A percentile compares a stretch with the other conserved stretches of the same genome.
Conservation (phyloP, 2,888 invertebrate species). For the Phasia obesa region DNA sequence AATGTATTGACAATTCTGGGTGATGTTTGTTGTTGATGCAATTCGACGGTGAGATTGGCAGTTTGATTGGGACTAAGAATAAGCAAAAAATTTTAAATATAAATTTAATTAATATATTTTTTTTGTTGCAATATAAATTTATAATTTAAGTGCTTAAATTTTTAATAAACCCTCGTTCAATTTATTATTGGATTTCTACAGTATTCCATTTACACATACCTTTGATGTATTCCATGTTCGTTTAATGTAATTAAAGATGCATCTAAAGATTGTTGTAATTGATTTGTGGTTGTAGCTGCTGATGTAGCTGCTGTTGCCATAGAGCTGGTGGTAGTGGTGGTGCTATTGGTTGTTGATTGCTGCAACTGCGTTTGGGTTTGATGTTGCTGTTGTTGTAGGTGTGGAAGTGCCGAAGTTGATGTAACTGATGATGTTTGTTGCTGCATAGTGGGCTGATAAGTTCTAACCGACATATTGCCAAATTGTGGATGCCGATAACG, state of each 20-base stretch:
- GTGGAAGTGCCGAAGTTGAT: slow-evolving; percentile 8
- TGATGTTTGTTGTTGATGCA: slow-evolving; percentile 52
- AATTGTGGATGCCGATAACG: slow-evolving; percentile 81
- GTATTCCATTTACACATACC: slow-evolving; percentile 45
- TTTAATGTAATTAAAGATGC: slow-evolving; percentile 59
- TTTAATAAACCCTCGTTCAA: background rate
- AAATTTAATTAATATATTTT: background rate
- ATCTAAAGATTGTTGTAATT: slow-evolving; percentile 61
- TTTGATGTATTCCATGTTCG: slow-evolving; percentile 64
- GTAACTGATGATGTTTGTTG: slow-evolving; percentile 29
- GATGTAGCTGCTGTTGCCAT: slow-evolving; percentile 34
- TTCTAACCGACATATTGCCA: slow-evolving; percentile 80
- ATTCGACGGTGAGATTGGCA: slow-evolving; percentile 65
- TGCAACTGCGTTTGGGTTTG: slow-evolving; percentile 29
- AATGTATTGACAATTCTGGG: slow-evolving; percentile 52
- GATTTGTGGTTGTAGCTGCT: slow-evolving; percentile 46
- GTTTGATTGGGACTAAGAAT: slow-evolving; percentile 62
- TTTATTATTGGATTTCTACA: background rate
- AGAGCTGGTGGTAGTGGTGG: slow-evolving; percentile 3
- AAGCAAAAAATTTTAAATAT: background rate
- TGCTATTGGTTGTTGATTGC: slow-evolving; percentile 38
- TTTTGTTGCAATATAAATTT: background rate
- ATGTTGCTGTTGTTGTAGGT: slow-evolving; percentile 41
- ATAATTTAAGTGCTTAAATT: background rate
- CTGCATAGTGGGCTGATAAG: slow-evolving; percentile 73